Evolutionary conservation across 2,113 vertebrate species (phyloP).

Genomic region (Etheostoma spectabile): DNA sequence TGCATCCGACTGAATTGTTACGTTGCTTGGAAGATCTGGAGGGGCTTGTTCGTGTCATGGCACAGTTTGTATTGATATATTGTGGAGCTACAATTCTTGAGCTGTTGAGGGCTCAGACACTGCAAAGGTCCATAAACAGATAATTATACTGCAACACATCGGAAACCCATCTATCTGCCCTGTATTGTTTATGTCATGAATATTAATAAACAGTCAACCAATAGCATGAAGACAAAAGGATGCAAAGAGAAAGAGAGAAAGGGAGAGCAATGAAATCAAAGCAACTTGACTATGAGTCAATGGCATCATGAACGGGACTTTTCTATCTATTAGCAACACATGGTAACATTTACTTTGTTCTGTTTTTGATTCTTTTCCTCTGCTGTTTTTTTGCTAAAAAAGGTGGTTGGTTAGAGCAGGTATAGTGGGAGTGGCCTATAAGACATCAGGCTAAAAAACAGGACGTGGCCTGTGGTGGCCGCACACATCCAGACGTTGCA

Average conservation of each 20-base stretch:
- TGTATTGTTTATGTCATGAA: conserved; percentile 21
- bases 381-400: conserved; percentile 87
- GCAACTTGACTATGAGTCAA: conserved; percentile 85
- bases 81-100: conserved; percentile 51
- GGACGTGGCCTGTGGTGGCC: conserved; percentile 89
- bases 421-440: conserved; percentile 97
- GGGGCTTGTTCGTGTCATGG: conserved; percentile 63
- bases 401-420: conserved; percentile 90
- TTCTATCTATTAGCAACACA: conserved; percentile 96
- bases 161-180: conserved; percentile 38
- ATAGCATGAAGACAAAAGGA: conserved; percentile 52
- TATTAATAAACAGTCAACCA: conserved; percentile 45
- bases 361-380: conserved; percentile 76
- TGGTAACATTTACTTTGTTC: conserved; percentile 92
- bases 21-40: conserved; percentile 67
- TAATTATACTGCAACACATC: conserved; percentile 15
- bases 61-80: conserved; percentile 62
- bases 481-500: conserved; percentile 92
- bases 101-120: conserved; percentile 46
- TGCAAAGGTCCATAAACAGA: conserved; percentile 48
- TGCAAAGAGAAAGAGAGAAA: conserved; percentile 45
- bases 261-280: conserved; percentile 71
- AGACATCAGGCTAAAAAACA: conserved; percentile 96
- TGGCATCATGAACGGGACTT: conserved; percentile 90
- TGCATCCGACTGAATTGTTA: conserved; percentile 72